Evolutionary conservation across 1,140 invertebrate genomes (phyloP), one percentile per base, ranked within the genome.

Genomic region (Laupala kohalensis): DNA sequence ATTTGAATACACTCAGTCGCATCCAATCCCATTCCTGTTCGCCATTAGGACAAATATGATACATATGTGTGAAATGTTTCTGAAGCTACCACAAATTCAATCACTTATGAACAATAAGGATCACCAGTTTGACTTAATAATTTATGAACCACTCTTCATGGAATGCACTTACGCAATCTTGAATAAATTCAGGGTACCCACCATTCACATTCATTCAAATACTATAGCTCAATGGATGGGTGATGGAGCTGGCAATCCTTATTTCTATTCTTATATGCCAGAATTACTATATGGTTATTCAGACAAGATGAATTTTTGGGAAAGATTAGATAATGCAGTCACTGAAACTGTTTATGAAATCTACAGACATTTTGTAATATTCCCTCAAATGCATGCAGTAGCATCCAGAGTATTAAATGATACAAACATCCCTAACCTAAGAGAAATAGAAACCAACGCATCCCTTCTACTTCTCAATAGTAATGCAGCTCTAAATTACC

Each of bases 381-480:
- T 72, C 5, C 71, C 71, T 13, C 28, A 29, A 23, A 64, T 67
- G 37, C 65, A 72, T 37, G 66, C 71, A 15, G 25, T 72, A 25
- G 65, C 68, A 66, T 30, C 15, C 19, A 65, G 63, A 26, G 4
- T 68, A 25, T 72, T 72, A 9, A 53, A 67, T 26, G 30, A n/a
- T 6, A 13, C 37, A 13, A 28, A 15, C 24, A 19, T 72, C 27
- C 78, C 80, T 9, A 27, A 73, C 0, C 24, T 79, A 5, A 12
- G 67, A 23, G 75, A 81, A 27, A 75, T 80, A 19, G 27, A 77
- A n/a, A 74, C 71, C 28, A 77, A 80, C 65, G 72, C 77, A 4
- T 78, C 76, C 9, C 70, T 87, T 4, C 75, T 84, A 24, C 74
- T 86, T 15, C 73, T 82, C 0, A 85, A 85, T 71, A 77, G 77